Evolutionary conservation across 2,113 vertebrate species (phyloP), one percentile per base, ranked within the genome.

Genomic region (Seriola rivoliana): DNA sequence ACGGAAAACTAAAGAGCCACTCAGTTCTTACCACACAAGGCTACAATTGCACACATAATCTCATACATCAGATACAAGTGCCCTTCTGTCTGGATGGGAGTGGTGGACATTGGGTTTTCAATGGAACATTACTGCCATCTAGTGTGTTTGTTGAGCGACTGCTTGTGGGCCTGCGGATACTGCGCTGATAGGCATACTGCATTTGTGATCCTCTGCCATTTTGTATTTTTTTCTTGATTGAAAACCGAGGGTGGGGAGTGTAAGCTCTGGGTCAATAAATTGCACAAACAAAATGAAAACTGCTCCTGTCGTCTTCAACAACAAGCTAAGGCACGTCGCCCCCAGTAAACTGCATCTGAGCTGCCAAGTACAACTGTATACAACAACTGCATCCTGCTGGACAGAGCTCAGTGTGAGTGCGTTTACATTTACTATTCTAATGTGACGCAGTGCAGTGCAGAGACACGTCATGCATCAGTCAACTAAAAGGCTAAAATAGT

Each of bases 41-140:
- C 62, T 81, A 17, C 54, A 34, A 70, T 81, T 66, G 84, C 65
- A 88, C 44, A 66, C 34, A 71, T 68, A 60, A 83, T 71, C 42
- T 52, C 25, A 65, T 57, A 62, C 76, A 85, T 87, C 67, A 83
- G 29, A 63, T 36, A 1, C 3, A 52, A 58, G 62, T 44, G 55
- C 8, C 6, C 60, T 68, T 78, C 23, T 54, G 52, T 50, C 38
- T 32, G 34, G 34, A 66, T 78, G 87, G 85, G 85, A 85, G 87
- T 86, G 88, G 88, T 78, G 23, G 55, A 32, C 12, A 3, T 7
- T 12, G 42, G 23, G 1, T 71, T 40, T 87, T 40, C 52, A 66
- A 2, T 86, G 81, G 75, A 87, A 8, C 91, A 80, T 86, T 75
- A 94, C 81, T 95, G 94, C 93, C 94, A 93, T 89, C 95, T 94